Percentiles rank a stretch among this genome's conserved stretches.
These are phyloP conservation scores for Arrhopalites spinosus DNA, from an alignment of 2,888 invertebrate genomes.

Conservation along the genomic window DNA sequence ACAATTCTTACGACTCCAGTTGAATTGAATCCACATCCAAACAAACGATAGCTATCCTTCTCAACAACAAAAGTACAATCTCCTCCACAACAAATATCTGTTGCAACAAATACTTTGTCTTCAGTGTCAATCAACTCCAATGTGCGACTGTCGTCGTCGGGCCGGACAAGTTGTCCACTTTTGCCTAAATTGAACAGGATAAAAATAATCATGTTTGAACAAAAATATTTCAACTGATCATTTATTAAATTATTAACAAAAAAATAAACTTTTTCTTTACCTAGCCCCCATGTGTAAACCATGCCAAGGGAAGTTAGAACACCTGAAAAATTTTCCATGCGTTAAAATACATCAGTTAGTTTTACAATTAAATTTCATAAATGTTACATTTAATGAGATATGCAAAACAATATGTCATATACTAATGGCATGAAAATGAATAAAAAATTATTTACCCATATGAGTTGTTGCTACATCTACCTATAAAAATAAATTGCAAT, in stretches of 20 bases:
- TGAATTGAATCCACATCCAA: slow-evolving; percentile 55
- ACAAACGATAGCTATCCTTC: slow-evolving; percentile 45
- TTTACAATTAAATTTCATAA: no score
- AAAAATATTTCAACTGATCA: no score
- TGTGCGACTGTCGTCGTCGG: slow-evolving; percentile 54
- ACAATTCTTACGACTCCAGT: slow-evolving; percentile 43
- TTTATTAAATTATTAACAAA: no score
- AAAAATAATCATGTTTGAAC: no score
- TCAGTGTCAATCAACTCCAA: slow-evolving; percentile 55
- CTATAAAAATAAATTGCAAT: slow-evolving; percentile 29
- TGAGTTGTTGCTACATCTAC: slow-evolving; percentile 52
- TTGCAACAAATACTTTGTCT: slow-evolving; percentile 51
- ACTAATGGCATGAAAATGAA: no score
- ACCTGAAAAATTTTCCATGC: no score
- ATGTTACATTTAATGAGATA: no score
- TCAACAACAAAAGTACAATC: slow-evolving; percentile 56
- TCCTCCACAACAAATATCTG: slow-evolving; percentile 53
- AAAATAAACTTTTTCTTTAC: background rate
- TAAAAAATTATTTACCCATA: no score
- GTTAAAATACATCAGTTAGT: no score
- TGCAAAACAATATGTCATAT: no score
- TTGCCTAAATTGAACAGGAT: no score
- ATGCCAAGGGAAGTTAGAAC: slow-evolving; percentile 53
- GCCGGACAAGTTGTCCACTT: slow-evolving; percentile 53
- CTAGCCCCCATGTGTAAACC: slow-evolving; percentile 54